Evolutionary conservation across 2,797 vertebrate species (phyloP).

Genomic region (Myotis planiceps): DNA sequence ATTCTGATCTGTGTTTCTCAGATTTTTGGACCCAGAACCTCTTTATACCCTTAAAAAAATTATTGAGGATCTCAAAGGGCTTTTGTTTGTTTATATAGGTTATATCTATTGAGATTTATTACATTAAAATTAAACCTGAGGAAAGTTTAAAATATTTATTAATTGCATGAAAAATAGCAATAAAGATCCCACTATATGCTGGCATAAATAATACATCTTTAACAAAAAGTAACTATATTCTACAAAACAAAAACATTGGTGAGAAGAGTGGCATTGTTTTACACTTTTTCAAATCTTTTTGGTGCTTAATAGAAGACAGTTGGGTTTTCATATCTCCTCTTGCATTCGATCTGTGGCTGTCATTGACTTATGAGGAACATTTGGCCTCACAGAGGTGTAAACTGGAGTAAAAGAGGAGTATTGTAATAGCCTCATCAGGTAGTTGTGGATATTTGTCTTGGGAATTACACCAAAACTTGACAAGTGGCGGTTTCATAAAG

Average conservation of each 20-base stretch:
- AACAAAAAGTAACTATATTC: slow-evolving; percentile 12
- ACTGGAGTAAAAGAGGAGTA: neutral
- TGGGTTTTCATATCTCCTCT: neutral
- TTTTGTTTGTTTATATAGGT: neutral
- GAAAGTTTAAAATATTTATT: neutral
- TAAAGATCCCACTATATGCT: neutral
- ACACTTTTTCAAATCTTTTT: neutral
- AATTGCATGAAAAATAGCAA: neutral
- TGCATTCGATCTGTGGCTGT: neutral
- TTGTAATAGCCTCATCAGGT: slow-evolving; percentile 5
- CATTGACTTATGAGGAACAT: slow-evolving; percentile 36
- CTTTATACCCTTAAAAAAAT: neutral
- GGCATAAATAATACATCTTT: neutral
- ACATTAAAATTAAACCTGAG: slow-evolving; percentile 27
- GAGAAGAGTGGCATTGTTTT: neutral
- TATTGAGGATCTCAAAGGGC: neutral
- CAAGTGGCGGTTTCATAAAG: neutral
- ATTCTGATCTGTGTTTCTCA: neutral
- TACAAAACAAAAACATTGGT: neutral
- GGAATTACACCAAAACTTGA: slow-evolving; percentile 28
- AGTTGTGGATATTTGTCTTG: slow-evolving; percentile 25
- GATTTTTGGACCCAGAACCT: neutral
- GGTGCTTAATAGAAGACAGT: neutral
- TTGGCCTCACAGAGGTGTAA: neutral
- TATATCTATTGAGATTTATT: neutral